Evolutionary conservation across 2,797 vertebrate genomes (phyloP).

Genomic region (Hirundo rustica): DNA sequence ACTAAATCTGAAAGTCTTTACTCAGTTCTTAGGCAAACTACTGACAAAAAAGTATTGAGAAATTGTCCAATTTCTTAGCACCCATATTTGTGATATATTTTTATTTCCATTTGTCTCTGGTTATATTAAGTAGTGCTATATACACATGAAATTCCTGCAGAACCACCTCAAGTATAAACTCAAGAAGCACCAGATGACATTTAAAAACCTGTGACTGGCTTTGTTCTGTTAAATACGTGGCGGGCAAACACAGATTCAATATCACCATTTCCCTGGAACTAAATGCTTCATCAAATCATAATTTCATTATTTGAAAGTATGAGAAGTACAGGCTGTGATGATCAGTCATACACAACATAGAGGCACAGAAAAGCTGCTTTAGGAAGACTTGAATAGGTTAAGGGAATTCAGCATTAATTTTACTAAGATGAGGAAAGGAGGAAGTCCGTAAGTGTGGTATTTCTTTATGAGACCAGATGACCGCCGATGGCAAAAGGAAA

Average conservation of each 20-base stretch:
- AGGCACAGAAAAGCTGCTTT: not conserved
- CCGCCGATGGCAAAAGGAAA: no score
- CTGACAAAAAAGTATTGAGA: not conserved
- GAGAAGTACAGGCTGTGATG: not conserved
- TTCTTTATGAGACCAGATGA: no score
- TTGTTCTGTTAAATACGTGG: not conserved
- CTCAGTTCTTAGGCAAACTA: not conserved
- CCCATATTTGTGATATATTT: not conserved
- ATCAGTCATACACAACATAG: not conserved
- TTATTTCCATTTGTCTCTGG: not conserved
- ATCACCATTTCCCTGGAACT: not conserved
- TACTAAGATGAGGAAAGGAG: not conserved
- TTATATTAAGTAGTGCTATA: not conserved
- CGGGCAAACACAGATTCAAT: not conserved
- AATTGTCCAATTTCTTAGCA: not conserved
- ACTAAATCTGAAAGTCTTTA: not conserved
- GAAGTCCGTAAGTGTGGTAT: not conserved
- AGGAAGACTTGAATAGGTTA: not conserved
- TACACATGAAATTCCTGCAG: rapidly evolving
- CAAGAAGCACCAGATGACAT: not conserved
- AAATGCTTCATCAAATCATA: not conserved
- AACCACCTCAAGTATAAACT: not conserved
- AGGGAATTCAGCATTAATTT: not conserved
- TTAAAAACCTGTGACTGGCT: not conserved
- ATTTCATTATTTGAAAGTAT: not conserved